Evolutionary conservation across 2,797 vertebrate genomes (phyloP).

Genomic region (Myotis planiceps): DNA sequence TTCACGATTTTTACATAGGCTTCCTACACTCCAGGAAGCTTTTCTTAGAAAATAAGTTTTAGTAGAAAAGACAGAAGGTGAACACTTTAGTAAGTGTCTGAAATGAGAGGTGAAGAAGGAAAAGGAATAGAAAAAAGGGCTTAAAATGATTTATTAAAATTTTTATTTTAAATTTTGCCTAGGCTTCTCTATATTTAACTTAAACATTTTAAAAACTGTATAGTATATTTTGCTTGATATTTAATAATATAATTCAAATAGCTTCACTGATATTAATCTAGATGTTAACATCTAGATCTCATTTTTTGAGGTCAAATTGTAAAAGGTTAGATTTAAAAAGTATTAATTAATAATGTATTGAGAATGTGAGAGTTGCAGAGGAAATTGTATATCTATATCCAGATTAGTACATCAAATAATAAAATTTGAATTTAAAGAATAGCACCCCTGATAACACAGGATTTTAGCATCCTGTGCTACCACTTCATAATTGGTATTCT

Average conservation of each 20-base stretch:
- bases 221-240: not conserved
- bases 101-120: not conserved
- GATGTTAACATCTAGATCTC: not conserved
- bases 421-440: not conserved
- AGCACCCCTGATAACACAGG: not conserved
- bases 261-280: not conserved
- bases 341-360: not conserved
- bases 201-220: not conserved
- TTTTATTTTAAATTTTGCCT: not conserved
- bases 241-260: not conserved
- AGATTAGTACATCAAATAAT: not conserved
- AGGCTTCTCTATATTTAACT: not conserved
- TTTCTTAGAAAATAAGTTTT: constrained; percentile 45
- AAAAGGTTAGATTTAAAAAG: not conserved
- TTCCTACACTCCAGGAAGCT: not conserved
- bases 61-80: not conserved
- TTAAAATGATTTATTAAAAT: not conserved
- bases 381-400: not conserved
- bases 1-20: constrained; percentile 10
- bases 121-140: not conserved
- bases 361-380: not conserved
- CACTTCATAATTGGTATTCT: not conserved
- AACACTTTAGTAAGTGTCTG: not conserved
- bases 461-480: not conserved
- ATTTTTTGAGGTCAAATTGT: not conserved